These are phyloP conservation scores for Euura saliciscinereae DNA, from an alignment of 1,140 invertebrate species.

Conservation along the genomic window DNA sequence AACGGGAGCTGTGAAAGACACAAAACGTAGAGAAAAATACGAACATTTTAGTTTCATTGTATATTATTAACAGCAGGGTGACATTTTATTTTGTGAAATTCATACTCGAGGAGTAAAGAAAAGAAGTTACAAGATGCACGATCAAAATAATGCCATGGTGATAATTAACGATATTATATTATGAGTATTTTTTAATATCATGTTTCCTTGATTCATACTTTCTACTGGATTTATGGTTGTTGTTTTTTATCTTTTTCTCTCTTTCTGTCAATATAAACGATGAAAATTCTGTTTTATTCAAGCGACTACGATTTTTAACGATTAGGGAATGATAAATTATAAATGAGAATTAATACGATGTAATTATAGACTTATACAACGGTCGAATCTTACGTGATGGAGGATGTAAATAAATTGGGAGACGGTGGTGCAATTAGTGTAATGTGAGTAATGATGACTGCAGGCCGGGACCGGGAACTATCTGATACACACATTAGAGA, in stretches of 20 bases:
- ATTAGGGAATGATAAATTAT: not conserved
- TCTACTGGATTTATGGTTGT: too few relatives aligned
- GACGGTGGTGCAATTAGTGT: not conserved
- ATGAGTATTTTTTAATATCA: too few relatives aligned
- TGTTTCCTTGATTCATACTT: too few relatives aligned
- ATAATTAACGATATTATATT: too few relatives aligned
- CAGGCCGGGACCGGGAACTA: not conserved
- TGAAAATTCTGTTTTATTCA: not conserved
- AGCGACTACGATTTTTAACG: not conserved
- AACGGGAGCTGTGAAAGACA: conserved; percentile 42
- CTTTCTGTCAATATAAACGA: too few relatives aligned
- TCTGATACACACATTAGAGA: not conserved
- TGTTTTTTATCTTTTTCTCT: too few relatives aligned
- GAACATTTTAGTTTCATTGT: not conserved
- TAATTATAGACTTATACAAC: not conserved
- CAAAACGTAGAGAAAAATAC: conserved; percentile 21
- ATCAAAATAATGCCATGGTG: not conserved
- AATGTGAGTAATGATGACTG: not conserved
- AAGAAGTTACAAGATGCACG: not conserved
- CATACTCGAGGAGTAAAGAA: not conserved
- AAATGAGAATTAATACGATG: not conserved
- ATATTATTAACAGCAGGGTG: too few relatives aligned
- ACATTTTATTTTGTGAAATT: not conserved
- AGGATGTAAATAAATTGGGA: not conserved
- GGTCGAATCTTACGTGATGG: not conserved